Percentiles rank a stretch among this genome's conserved stretches.
Conservation (phyloP, 2,888 invertebrate genomes). For the Melieria picta region DNA sequence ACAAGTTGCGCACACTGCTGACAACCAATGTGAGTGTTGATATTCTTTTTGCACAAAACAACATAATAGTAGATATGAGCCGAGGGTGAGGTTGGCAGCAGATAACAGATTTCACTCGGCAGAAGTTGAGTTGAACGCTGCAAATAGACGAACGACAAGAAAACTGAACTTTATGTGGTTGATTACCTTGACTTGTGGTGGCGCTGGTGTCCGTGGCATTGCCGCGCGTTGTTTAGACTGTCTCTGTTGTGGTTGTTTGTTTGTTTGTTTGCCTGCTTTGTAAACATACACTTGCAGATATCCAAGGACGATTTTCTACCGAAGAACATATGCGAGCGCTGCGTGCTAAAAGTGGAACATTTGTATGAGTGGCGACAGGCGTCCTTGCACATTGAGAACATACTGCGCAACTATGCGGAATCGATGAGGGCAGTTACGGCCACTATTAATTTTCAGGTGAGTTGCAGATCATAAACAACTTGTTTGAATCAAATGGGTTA, state of each 20-base stretch:
- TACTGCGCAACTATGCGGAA: conserved; percentile 75
- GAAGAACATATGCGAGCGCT: conserved; percentile 77
- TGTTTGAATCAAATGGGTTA: no score
- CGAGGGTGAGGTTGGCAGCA: no score
- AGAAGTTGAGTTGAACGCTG: no score
- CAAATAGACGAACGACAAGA: no score
- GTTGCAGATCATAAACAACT: conserved; percentile 20
- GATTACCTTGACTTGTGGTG: no score
- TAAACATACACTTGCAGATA: conserved; percentile 67
- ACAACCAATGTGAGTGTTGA: conserved; percentile 72
- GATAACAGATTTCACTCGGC: no score
- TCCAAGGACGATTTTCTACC: conserved; percentile 78
- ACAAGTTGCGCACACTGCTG: conserved; percentile 76
- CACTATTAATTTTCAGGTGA: conserved; percentile 75
- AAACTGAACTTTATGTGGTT: no score
- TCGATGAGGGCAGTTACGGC: conserved; percentile 75
- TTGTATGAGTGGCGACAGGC: conserved; percentile 76
- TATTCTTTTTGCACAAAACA: no score
- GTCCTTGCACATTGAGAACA: conserved; percentile 74
- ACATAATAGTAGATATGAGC: no score
- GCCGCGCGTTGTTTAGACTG: no score
- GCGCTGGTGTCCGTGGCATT: no score
- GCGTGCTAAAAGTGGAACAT: conserved; percentile 74
- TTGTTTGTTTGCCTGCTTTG: not conserved
- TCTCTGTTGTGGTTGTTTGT: not conserved